These are phyloP conservation scores for Harpagoxenus sublaevis DNA, from an alignment of 2,888 invertebrate species.

Conservation along the genomic window DNA sequence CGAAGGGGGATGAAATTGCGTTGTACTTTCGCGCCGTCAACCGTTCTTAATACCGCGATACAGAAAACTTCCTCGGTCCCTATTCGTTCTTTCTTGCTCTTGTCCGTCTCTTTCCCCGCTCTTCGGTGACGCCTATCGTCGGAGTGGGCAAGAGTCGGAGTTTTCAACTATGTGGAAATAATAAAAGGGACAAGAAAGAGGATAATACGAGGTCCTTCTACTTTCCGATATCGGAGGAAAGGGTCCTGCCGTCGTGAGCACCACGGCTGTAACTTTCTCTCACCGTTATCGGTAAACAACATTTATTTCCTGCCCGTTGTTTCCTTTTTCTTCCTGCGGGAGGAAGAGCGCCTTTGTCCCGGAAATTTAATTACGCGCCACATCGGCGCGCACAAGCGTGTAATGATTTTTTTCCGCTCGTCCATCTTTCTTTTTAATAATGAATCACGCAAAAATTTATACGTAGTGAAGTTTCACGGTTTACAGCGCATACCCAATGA, in stretches of 20 bases:
- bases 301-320: conserved; percentile 34
- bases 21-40: conserved; percentile 54
- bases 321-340: conserved; percentile 37
- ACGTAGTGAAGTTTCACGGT: conserved; percentile 10
- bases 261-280: conserved; percentile 64
- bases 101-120: conserved; percentile 10
- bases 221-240: conserved; percentile 70
- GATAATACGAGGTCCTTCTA: conserved; percentile 49
- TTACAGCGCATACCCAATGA: background rate
- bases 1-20: conserved; percentile 56
- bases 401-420: conserved; percentile 48
- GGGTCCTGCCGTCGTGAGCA: background rate
- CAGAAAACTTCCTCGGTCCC: conserved; percentile 59
- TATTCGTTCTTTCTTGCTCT: conserved; percentile 21
- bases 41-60: conserved; percentile 66
- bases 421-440: conserved; percentile 40
- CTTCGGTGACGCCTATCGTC: conserved; percentile 56
- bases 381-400: conserved; percentile 50
- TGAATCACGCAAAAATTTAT: conserved; percentile 65
- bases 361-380: conserved; percentile 68
- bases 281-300: conserved; percentile 69
- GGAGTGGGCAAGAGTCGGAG: conserved; percentile 52
- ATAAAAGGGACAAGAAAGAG: conserved; percentile 68
- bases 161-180: conserved; percentile 72
- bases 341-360: conserved; percentile 52